These are phyloP conservation scores for Rapana venosa DNA, from an alignment of 2,888 invertebrate species.

Conservation along the genomic window DNA sequence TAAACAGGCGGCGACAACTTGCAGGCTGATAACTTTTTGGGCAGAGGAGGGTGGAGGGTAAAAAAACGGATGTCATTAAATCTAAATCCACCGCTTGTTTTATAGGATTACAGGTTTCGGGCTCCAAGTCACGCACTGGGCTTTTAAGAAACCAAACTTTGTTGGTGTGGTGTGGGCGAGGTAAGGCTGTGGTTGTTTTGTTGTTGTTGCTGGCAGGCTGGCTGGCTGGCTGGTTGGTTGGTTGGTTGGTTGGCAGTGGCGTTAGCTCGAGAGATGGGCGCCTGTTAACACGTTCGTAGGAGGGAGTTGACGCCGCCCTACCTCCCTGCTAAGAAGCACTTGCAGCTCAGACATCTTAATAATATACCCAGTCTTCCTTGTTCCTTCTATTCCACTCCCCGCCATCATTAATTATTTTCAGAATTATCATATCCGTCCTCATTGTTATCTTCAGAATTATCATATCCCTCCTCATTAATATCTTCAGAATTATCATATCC, in stretches of 20 bases:
- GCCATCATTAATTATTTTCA: background rate
- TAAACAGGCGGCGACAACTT: conserved; percentile 40
- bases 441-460: no score
- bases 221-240: background rate
- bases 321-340: background rate
- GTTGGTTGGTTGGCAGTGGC: background rate
- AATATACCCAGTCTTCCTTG: background rate
- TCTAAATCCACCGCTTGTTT: conserved; percentile 26
- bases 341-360: background rate
- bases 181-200: background rate
- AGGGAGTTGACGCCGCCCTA: background rate
- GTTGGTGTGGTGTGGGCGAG: no score
- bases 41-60: background rate
- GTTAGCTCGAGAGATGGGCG: background rate
- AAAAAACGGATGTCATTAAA: background rate
- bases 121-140: background rate
- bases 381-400: background rate
- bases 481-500: no score
- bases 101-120: conserved; percentile 6
- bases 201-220: background rate
- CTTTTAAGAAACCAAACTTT: background rate
- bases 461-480: background rate
- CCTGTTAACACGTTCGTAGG: background rate
- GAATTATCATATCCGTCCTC: no score
- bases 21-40: conserved; percentile 15